Base-by-base conservation (phyloP, 2,113 vertebrate species). In the Cebidichthys violaceus region DNA sequence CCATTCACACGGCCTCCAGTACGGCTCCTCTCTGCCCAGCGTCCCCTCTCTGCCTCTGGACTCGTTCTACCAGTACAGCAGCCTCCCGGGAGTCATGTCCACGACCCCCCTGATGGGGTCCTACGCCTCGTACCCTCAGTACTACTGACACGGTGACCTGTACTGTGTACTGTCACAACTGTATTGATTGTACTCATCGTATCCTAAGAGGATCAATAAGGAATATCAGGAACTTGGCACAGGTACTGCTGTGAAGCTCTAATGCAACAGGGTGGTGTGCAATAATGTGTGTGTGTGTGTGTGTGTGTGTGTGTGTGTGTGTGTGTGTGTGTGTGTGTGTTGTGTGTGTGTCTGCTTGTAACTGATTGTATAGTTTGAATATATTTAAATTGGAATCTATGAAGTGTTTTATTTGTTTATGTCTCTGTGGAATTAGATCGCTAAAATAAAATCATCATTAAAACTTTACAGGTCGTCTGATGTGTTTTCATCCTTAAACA, bases 331-430 rank as follows among this genome's bases (percentile, higher is more conserved):
- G 60, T 62, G 60, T 33, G 50, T n/a, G 47, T 54, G 31, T n/a
- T 39, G 62, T 65, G 18, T 9, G 1, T 33, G 11, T 68, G 7
- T 86, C 15, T 86, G 45, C 50, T 55, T 78, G 22, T 67, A 47
- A 13, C 65, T 78, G 67, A 84, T 24, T 90, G 61, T 81, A 77
- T 14, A 65, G 57, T 84, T 89, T 80, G 39, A 17, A 83, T 69
- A 9, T 93, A 94, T 94, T 94, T 94, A 94, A 95, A 88, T 60
- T 66, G 68, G 18, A 81, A 73, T 74, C 54, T 86, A 83, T 89
- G 66, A 70, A 89, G 77, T 83, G 45, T 79, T 86, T 78, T 86
- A 83, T 85, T 66, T 45, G 35, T 60, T 39, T 4, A 6, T 70
- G 33, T 90, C 9, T 20, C 6, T 90, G 70, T 86, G 59, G 69